phyloP scores from a whole-genome alignment of 2,888 invertebrate genomes.

The Linhomoeus sp. region DNA sequence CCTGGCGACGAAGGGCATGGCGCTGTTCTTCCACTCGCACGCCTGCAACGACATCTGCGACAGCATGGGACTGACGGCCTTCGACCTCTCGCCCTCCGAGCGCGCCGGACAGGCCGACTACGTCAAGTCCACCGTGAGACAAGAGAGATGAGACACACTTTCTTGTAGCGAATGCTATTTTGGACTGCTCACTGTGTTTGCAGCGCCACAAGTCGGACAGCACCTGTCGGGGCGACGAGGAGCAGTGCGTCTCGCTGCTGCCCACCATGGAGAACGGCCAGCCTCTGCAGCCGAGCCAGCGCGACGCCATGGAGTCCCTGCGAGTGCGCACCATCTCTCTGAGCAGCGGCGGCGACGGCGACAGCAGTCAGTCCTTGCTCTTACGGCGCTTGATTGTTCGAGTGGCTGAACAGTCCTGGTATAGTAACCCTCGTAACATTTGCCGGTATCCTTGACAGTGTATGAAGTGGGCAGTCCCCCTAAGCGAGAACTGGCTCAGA shows the following conservation, averaged over 20 bases:
- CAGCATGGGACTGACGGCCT: constrained; percentile 34
- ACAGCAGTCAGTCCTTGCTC: not conserved
- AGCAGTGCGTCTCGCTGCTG: constrained; percentile 1
- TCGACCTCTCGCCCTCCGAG: constrained; percentile 35
- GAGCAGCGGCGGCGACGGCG: not conserved
- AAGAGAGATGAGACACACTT: too few species aligned
- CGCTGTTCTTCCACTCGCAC: constrained; percentile 40
- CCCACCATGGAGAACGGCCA: not conserved
- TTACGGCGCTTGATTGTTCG: not conserved
- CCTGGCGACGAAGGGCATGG: constrained; percentile 39
- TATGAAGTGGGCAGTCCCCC: too few species aligned
- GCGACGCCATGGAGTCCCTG: constrained; percentile 12
- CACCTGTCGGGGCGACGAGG: not conserved
- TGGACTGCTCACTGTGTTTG: not conserved
- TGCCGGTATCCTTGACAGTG: too few species aligned
- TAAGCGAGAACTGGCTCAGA: too few species aligned
- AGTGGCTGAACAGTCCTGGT: too few species aligned
- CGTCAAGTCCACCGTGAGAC: constrained; percentile 2
- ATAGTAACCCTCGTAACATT: too few species aligned
- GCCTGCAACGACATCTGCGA: constrained; percentile 38
- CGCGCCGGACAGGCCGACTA: constrained; percentile 8
- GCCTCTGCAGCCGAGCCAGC: not conserved
- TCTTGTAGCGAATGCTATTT: too few species aligned
- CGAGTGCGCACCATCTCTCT: constrained; percentile 9
- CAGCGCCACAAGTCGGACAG: not conserved